These are phyloP conservation scores for Podarcis lilfordi DNA, from an alignment of 2,797 vertebrate species.

Conservation along the genomic window DNA sequence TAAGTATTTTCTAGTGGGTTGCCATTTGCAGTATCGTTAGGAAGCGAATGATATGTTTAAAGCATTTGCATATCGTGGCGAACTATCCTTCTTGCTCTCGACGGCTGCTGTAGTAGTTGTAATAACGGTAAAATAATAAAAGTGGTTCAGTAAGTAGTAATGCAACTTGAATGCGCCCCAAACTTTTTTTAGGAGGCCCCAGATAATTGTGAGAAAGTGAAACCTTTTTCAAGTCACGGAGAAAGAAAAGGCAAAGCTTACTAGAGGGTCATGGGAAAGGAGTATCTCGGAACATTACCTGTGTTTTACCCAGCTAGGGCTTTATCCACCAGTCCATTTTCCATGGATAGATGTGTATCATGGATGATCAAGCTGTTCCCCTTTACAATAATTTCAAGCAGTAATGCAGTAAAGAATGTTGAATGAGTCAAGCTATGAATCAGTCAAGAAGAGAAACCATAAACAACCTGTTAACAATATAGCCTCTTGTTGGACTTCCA, in stretches of 20 bases:
- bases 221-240: conserved; percentile 52
- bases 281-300: conserved; percentile 52
- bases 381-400: conserved; percentile 52
- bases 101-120: not conserved
- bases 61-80: not conserved
- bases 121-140: not conserved
- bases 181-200: conserved; percentile 46
- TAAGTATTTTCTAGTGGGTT: not conserved
- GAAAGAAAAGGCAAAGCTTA: conserved; percentile 54
- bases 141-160: conserved; percentile 38
- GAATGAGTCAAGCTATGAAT: conserved; percentile 61
- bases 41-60: not conserved
- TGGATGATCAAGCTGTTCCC: conserved; percentile 39
- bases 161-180: conserved; percentile 52
- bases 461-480: conserved; percentile 69
- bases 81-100: not conserved
- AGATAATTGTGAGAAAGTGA: conserved; percentile 48
- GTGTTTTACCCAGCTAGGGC: conserved; percentile 39
- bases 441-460: conserved; percentile 58
- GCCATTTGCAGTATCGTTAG: not conserved
- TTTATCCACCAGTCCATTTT: conserved; percentile 15
- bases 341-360: conserved; percentile 38
- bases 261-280: conserved; percentile 46
- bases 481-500: conserved; percentile 66
- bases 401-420: conserved; percentile 37